These are phyloP conservation scores for Tridacna gigas DNA, from an alignment of 2,888 invertebrate genomes.

Conservation along the genomic window DNA sequence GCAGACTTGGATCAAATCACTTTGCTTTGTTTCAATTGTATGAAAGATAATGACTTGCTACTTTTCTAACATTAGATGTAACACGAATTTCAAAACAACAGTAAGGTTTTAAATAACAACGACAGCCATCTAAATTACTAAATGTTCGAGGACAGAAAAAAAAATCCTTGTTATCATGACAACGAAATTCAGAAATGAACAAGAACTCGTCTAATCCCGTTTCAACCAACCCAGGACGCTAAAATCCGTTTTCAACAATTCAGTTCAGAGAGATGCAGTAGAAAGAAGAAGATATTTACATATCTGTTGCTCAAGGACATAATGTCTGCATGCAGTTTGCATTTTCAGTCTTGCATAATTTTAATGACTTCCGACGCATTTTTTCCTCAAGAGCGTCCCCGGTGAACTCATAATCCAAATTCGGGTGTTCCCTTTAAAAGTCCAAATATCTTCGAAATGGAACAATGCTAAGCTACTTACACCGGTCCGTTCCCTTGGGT, in stretches of 20 bases:
- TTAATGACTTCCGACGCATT: constrained; percentile 30
- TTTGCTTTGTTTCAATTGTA: too few relatives aligned
- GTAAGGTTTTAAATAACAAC: too few relatives aligned
- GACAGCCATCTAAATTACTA: too few relatives aligned
- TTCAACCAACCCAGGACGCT: not conserved
- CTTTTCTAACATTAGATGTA: too few relatives aligned
- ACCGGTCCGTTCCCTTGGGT: constrained; percentile 83
- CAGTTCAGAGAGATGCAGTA: too few relatives aligned
- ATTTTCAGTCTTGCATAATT: not conserved
- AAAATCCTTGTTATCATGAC: constrained; percentile 12
- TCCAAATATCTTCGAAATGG: constrained; percentile 24
- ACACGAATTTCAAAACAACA: too few relatives aligned
- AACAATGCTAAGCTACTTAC: constrained; percentile 74
- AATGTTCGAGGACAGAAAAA: not conserved
- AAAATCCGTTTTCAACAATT: not conserved
- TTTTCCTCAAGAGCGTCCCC: constrained; percentile 47
- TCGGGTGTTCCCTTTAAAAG: constrained; percentile 29
- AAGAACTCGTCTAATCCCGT: constrained; percentile 8
- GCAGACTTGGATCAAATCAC: too few relatives aligned
- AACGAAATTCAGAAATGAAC: constrained; percentile 6
- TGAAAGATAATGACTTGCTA: too few relatives aligned
- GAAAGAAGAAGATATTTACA: too few relatives aligned
- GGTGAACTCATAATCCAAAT: constrained; percentile 41
- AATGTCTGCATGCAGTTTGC: not conserved
- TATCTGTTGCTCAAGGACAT: not conserved